Evolutionary conservation across 2,797 vertebrate genomes (phyloP), one percentile per base, ranked within the genome.

Genomic region (Chanos chanos): DNA sequence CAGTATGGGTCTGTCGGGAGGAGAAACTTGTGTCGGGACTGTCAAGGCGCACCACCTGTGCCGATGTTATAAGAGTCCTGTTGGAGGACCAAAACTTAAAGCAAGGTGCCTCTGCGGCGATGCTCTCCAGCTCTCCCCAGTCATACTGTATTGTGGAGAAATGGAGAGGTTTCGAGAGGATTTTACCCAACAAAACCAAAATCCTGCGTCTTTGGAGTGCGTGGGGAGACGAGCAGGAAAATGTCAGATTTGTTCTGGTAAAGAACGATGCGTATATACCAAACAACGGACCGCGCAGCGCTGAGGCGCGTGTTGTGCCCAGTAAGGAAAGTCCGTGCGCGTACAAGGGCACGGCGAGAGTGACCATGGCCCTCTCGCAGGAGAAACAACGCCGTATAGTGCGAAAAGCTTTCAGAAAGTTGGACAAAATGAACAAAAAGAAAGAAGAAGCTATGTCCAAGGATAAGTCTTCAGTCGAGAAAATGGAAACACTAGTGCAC

Each of bases 71-170:
- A 60, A 85, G 81, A 34, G 95, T 94, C 27, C 81, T 98, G 33
- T 76, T 98, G 81, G 93, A 94, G 40, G 94, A 98, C 77, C 90
- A 92, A 80, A 86, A 86, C 77, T 77, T 89, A 64, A 84, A 82
- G 71, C 87, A 89, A 65, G 67, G 82, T 73, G 54, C 73, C 37
- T 76, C 86, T 21, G 83, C 88, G 24, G 73, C 85, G 61, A 86
- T 93, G 91, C 82, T 96, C 64, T 87, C 89, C 65, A 92, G 93
- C 1, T 68, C 89, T 8, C 88, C 92, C 3, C 90, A 93, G 61
- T 89, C 91, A 36, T 97, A 98, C 76, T 96, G 95, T 81, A 86
- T 98, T 41, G 94, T 96, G 84, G 96, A 99, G 85, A 98, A 97
- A 74, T 98, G 96, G 96, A 84, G 96, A 21, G 96, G 96, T 53